Evolutionary conservation across 2,888 invertebrate genomes (phyloP).

Genomic region (Acrobasis suavella): DNA sequence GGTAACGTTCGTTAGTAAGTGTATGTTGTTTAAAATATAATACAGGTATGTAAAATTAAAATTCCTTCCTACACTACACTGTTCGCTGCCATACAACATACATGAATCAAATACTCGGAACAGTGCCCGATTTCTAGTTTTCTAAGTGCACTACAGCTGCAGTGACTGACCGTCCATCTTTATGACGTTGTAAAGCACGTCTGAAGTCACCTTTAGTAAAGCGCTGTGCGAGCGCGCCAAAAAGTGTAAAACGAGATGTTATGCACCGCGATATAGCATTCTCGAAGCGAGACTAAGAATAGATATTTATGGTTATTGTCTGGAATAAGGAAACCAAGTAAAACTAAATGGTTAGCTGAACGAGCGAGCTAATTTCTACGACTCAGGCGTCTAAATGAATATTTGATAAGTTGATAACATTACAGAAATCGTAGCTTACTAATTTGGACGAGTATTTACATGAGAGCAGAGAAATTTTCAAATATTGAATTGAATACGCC

Average conservation of each 20-base stretch:
- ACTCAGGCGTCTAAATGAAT: too few species aligned
- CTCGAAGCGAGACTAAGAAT: constrained; percentile 15
- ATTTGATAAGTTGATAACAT: too few species aligned
- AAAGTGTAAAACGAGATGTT: constrained; percentile 16
- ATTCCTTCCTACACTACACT: too few species aligned
- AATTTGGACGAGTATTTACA: too few species aligned
- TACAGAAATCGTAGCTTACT: too few species aligned
- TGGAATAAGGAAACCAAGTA: constrained; percentile 17
- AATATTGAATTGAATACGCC: too few species aligned
- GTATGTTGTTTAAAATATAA: too few species aligned
- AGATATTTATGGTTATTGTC: constrained; percentile 27
- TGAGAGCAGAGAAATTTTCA: too few species aligned
- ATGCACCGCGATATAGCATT: constrained; percentile 11
- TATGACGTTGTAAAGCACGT: not conserved
- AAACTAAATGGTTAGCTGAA: too few species aligned
- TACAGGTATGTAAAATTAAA: too few species aligned
- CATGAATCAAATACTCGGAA: not conserved
- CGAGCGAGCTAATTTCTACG: too few species aligned
- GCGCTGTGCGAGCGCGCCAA: constrained; percentile 2
- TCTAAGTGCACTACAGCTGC: not conserved
- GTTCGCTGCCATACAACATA: not conserved
- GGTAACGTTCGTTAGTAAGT: too few species aligned
- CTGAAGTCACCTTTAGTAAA: not conserved
- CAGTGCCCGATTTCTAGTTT: not conserved
- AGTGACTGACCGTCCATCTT: not conserved